phyloP scores from a whole-genome alignment of 2,797 vertebrate genomes.

The Nasua narica region DNA sequence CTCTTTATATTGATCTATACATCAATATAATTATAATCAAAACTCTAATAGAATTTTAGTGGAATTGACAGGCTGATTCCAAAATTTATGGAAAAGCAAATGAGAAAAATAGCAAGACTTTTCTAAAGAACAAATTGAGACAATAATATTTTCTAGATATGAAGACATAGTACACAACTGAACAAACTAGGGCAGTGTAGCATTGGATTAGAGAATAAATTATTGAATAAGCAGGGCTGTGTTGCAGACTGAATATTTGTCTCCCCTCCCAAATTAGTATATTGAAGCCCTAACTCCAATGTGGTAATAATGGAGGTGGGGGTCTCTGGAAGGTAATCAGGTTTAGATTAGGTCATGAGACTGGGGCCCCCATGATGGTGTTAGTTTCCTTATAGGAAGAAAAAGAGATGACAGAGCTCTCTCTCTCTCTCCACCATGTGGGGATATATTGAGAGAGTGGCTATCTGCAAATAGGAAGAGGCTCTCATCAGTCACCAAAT shows the following conservation, averaged over 20 bases:
- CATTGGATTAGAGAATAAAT: background rate
- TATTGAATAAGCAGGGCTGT: background rate
- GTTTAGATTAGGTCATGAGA: background rate
- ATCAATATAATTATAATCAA: background rate
- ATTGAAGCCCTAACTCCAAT: background rate
- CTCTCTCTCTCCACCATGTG: background rate
- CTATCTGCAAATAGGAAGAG: background rate
- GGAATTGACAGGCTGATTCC: background rate
- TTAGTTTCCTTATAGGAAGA: background rate
- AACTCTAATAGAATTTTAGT: constrained; percentile 14
- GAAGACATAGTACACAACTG: background rate
- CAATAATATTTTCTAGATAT: background rate
- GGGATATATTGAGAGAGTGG: background rate
- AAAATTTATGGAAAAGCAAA: constrained; percentile 40
- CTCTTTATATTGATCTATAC: background rate
- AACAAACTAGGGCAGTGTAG: background rate
- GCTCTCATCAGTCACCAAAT: background rate
- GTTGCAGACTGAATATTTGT: background rate
- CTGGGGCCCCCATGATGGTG: background rate
- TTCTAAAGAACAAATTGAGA: background rate
- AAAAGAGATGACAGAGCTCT: background rate
- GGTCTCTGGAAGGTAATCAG: background rate
- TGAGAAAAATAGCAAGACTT: background rate
- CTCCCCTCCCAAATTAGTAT: background rate
- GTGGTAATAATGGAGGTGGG: background rate